A percentile compares a stretch with the other conserved stretches of the same genome.
These are phyloP conservation scores for Vidua chalybeata DNA, from an alignment of 2,113 vertebrate species.

Conservation along the genomic window DNA sequence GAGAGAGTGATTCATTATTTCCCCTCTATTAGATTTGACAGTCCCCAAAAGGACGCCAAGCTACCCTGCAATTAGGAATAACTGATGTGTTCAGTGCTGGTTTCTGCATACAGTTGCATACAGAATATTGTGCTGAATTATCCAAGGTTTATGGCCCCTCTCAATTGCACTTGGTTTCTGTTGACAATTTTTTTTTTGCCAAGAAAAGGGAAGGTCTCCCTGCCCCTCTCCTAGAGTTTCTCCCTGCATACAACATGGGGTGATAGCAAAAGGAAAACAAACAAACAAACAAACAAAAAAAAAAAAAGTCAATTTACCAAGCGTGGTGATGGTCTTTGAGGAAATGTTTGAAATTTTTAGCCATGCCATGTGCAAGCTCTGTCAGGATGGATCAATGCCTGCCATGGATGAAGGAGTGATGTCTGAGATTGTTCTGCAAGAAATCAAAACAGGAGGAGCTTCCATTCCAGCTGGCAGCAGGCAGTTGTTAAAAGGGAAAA, in stretches of 20 bases:
- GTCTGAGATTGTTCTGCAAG: neutral
- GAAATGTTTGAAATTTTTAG: neutral
- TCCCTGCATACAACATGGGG: neutral
- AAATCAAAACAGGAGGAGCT: neutral
- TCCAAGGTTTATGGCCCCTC: neutral
- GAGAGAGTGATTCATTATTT: neutral
- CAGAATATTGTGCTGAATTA: neutral
- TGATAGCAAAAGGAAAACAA: neutral
- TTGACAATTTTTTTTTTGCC: neutral
- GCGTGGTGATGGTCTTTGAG: neutral
- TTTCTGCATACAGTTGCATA: neutral
- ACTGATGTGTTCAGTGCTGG: neutral
- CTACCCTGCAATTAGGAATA: constrained; percentile 7
- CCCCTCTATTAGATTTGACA: neutral
- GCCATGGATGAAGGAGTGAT: accelerated
- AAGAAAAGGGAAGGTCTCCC: neutral
- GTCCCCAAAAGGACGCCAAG: neutral
- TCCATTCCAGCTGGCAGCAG: neutral
- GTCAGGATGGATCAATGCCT: neutral
- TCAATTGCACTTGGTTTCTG: neutral
- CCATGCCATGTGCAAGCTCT: neutral
- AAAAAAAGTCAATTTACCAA: neutral
- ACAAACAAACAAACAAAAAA: too few relatives aligned
- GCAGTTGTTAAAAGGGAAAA: neutral
- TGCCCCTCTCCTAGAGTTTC: neutral